A percentile compares a stretch with the other conserved stretches of the same genome.
Evolutionary conservation across 2,888 invertebrate genomes (phyloP).

Genomic region (Rosalia funebris): DNA sequence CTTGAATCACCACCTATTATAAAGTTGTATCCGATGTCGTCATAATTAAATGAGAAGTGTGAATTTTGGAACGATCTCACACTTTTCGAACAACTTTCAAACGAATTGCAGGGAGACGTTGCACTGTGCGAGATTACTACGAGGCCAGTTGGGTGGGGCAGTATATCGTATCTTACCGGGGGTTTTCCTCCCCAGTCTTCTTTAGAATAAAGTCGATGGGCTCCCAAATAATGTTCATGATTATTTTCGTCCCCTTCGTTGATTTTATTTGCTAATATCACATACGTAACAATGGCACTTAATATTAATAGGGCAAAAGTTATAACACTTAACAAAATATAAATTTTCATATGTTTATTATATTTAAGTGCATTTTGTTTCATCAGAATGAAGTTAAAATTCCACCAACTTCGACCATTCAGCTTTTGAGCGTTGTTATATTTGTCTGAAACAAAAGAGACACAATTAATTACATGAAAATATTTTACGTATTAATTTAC

Average conservation of each 20-base stretch:
- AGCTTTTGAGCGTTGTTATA: no score
- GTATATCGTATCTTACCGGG: constrained; percentile 60
- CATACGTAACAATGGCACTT: constrained; percentile 14
- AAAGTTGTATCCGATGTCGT: constrained; percentile 65
- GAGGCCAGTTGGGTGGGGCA: constrained; percentile 63
- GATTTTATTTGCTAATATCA: constrained; percentile 17
- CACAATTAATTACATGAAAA: background rate
- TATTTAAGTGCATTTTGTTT: background rate
- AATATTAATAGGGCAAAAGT: background rate
- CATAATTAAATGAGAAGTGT: constrained; percentile 61
- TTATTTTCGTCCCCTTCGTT: background rate
- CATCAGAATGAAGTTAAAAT: background rate
- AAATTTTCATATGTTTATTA: background rate
- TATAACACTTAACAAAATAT: background rate
- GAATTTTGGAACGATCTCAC: constrained; percentile 64
- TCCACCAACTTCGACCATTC: background rate
- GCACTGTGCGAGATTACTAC: constrained; percentile 67
- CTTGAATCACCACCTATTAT: constrained; percentile 69
- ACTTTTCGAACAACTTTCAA: constrained; percentile 62
- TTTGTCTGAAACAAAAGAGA: constrained; percentile 8
- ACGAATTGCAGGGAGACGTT: constrained; percentile 61
- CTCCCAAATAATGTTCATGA: background rate
- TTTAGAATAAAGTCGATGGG: background rate
- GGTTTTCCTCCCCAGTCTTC: constrained; percentile 4
- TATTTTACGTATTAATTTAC: no score